Evolutionary conservation across 2,113 vertebrate species (phyloP).

Genomic region (Pteropus alecto): DNA sequence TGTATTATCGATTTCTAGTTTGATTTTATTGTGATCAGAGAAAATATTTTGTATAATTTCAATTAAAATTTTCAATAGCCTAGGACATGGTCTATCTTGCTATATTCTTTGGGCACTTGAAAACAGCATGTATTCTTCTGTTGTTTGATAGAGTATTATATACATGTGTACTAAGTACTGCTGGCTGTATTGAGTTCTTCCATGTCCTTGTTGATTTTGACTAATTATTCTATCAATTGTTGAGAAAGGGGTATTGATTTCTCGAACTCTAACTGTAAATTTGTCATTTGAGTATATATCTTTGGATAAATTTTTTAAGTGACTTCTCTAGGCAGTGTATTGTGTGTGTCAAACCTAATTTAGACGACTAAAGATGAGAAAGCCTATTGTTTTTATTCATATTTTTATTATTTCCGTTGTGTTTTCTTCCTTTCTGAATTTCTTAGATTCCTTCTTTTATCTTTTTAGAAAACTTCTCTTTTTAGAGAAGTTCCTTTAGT

Average conservation of each 20-base stretch:
- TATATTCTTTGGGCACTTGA: background rate
- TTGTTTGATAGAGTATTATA: background rate
- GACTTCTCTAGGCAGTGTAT: background rate
- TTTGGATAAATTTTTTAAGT: background rate
- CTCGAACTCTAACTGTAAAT: too few species aligned
- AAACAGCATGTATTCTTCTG: background rate
- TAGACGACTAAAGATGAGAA: background rate
- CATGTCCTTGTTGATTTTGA: background rate
- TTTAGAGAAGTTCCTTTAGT: background rate
- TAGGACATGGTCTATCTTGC: background rate
- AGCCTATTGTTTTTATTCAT: background rate
- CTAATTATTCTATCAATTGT: background rate
- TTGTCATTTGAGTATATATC: background rate
- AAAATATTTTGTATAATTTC: background rate
- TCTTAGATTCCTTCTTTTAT: background rate
- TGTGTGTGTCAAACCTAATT: background rate
- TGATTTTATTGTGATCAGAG: background rate
- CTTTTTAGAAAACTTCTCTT: background rate
- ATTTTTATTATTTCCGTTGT: background rate
- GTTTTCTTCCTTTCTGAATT: background rate
- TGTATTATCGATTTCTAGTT: background rate
- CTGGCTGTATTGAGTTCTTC: background rate
- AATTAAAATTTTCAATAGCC: background rate
- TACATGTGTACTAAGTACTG: background rate
- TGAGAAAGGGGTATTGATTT: background rate